A percentile compares a stretch with the other conserved stretches of the same genome.
Evolutionary conservation across 2,113 vertebrate genomes (phyloP).

Genomic region (Australoheros scitulus): DNA sequence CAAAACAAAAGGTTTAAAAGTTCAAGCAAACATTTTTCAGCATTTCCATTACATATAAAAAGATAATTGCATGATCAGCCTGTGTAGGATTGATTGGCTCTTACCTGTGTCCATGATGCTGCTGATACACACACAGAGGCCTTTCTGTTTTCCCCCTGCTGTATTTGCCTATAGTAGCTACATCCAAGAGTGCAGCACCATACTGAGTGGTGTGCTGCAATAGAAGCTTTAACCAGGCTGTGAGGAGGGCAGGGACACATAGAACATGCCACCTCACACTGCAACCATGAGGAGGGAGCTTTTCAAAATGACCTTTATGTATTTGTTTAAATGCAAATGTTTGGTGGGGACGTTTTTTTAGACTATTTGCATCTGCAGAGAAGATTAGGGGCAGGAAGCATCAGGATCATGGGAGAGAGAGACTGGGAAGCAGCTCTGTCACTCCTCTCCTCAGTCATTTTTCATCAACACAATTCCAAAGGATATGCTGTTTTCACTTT

Average conservation of each 20-base stretch:
- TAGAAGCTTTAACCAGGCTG: constrained; percentile 62
- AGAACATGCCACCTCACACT: constrained; percentile 61
- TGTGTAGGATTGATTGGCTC: constrained; percentile 27
- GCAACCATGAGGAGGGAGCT: constrained; percentile 64
- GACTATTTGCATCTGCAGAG: constrained; percentile 81
- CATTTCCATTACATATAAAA: neutral
- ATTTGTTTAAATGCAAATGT: constrained; percentile 87
- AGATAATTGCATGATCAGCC: neutral
- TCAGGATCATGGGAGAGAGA: constrained; percentile 24
- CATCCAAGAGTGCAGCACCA: constrained; percentile 59
- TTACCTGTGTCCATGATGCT: constrained; percentile 82
- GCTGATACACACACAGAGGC: constrained; percentile 24
- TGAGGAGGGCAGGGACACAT: constrained; percentile 72
- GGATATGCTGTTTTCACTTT: constrained; percentile 34
- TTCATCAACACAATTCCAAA: constrained; percentile 3
- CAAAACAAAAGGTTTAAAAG: neutral
- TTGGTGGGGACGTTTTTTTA: constrained; percentile 80
- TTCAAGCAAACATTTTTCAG: neutral
- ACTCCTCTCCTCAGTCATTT: constrained; percentile 4
- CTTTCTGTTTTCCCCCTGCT: constrained; percentile 52
- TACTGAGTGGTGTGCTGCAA: constrained; percentile 64
- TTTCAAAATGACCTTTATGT: constrained; percentile 79
- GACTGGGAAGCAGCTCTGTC: neutral
- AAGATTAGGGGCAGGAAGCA: constrained; percentile 74
- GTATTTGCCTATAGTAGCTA: constrained; percentile 62